phyloP scores from a whole-genome alignment of 2,113 vertebrate species.

The Oceanodroma tethys region DNA sequence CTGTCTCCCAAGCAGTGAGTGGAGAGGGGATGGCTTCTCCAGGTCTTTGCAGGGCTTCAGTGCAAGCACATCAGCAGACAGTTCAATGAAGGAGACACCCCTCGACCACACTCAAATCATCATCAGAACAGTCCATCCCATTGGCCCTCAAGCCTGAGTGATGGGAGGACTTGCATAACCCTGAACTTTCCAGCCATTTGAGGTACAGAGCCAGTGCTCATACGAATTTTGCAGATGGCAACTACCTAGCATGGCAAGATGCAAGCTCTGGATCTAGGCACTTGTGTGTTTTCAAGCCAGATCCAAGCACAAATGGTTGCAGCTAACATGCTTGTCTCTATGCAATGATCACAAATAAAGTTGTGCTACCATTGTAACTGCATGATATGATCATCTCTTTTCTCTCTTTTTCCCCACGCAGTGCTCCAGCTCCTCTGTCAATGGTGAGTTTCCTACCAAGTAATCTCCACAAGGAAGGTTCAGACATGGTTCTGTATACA shows the following conservation, averaged over 20 bases:
- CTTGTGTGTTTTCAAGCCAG: neutral
- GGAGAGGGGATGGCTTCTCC: neutral
- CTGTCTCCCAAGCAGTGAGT: neutral
- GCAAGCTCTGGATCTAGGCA: neutral
- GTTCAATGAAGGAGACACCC: neutral
- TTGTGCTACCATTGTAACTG: neutral
- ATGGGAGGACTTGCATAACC: neutral
- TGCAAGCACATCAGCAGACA: neutral
- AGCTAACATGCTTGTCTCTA: neutral
- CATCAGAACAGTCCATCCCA: neutral
- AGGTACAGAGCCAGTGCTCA: neutral
- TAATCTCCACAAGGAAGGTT: neutral
- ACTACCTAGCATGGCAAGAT: neutral
- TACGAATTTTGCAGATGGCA: neutral
- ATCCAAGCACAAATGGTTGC: neutral
- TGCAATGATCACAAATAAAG: neutral
- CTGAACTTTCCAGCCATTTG: neutral
- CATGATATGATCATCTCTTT: neutral
- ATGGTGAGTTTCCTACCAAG: slow-evolving; percentile 24
- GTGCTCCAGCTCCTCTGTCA: slow-evolving; percentile 5
- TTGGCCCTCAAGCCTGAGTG: accelerated
- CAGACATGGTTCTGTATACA: neutral
- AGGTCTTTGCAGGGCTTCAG: neutral
- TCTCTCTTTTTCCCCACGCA: neutral
- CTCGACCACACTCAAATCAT: accelerated